Percentiles rank a stretch among this genome's conserved stretches.
Conservation (phyloP, 2,113 vertebrate species). For the Physeter macrocephalus region DNA sequence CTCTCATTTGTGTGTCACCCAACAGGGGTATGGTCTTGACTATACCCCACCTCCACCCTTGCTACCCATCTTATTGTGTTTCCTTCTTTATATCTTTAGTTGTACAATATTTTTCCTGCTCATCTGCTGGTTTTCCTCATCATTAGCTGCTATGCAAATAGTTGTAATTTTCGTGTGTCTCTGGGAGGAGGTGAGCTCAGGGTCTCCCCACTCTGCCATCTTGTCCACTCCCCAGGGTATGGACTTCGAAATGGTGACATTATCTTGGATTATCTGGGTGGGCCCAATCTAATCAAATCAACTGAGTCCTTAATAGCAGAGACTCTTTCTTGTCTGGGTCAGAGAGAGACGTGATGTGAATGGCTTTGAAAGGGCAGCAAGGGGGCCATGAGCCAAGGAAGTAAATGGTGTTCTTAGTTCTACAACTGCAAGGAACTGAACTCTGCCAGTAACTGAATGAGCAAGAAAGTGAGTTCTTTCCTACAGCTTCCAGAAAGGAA, state of each 20-base stretch:
- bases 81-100: background rate
- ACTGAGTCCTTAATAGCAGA: background rate
- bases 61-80: background rate
- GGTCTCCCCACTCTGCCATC: background rate
- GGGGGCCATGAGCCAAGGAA: background rate
- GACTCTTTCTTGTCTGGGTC: background rate
- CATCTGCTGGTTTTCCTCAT: background rate
- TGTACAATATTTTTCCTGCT: background rate
- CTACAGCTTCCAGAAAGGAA: background rate
- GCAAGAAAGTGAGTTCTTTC: background rate
- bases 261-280: background rate
- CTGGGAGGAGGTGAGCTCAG: background rate
- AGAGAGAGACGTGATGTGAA: background rate
- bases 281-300: background rate
- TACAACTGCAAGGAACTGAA: background rate
- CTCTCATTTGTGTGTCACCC: background rate
- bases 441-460: background rate
- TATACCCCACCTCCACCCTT: too few species aligned
- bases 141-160: background rate
- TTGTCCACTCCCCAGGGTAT: background rate
- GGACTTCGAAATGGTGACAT: background rate
- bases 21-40: background rate
- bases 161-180: background rate
- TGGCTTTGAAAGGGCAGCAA: background rate
- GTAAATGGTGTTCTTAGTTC: background rate